Evolutionary conservation across 2,797 vertebrate species (phyloP).

Genomic region (Kryptopterus vitreolus): DNA sequence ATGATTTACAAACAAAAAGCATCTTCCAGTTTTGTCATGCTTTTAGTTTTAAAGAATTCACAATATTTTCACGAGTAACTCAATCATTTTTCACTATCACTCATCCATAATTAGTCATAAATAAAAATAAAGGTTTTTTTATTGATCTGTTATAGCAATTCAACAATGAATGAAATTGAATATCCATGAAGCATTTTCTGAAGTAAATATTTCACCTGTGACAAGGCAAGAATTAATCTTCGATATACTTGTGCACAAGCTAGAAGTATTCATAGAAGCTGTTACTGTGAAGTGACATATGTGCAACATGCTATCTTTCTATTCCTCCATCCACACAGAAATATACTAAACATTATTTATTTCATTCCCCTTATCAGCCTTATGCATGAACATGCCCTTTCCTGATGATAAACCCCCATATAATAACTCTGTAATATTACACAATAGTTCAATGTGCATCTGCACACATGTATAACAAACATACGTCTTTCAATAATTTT

Average conservation of each 20-base stretch:
- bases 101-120: no score
- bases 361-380: background rate
- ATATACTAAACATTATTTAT: background rate
- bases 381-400: background rate
- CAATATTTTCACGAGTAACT: background rate
- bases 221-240: background rate
- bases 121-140: no score
- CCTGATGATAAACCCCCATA: background rate
- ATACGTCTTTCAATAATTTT: background rate
- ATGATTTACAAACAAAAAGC: no score
- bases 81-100: background rate
- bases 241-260: no score
- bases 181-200: background rate
- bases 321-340: no score
- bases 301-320: background rate
- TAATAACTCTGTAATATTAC: background rate
- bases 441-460: background rate
- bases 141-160: no score
- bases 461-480: background rate
- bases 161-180: background rate
- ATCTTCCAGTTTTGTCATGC: no score
- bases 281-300: background rate
- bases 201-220: background rate
- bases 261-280: background rate
- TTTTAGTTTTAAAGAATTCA: background rate